Percentiles rank a stretch among this genome's conserved stretches.
Evolutionary conservation across 2,888 invertebrate genomes (phyloP).

Genomic region (Drosophila ustulata): DNA sequence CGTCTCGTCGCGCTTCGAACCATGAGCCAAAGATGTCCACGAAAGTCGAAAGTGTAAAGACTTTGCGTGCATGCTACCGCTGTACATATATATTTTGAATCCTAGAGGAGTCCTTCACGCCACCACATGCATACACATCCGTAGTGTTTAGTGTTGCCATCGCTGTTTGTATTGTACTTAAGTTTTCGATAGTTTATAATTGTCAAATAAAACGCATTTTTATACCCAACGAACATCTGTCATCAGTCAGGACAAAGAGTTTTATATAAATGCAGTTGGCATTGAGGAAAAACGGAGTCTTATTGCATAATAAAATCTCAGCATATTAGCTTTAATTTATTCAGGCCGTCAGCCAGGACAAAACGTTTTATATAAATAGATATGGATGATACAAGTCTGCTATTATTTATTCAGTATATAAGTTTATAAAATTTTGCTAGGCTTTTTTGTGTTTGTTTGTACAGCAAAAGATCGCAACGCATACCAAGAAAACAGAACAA

Average conservation of each 20-base stretch:
- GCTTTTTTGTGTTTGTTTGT: slow-evolving; percentile 19
- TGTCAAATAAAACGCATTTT: slow-evolving; percentile 60
- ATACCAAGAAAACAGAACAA: slow-evolving; percentile 27
- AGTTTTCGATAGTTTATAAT: slow-evolving; percentile 56
- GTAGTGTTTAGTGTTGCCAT: slow-evolving; percentile 71
- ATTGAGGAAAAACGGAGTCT: not conserved
- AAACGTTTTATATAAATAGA: no score
- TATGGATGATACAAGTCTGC: no score
- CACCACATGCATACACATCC: slow-evolving; percentile 35
- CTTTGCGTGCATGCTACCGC: slow-evolving; percentile 58
- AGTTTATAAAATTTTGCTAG: slow-evolving; percentile 6
- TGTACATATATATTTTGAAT: slow-evolving; percentile 42
- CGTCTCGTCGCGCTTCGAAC: slow-evolving; percentile 33
- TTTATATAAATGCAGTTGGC: no score
- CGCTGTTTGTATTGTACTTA: slow-evolving; percentile 73
- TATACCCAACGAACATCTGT: slow-evolving; percentile 14
- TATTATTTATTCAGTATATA: not conserved
- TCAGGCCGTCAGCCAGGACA: no score
- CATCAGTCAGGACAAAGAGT: no score
- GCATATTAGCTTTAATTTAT: no score
- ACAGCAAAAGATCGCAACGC: slow-evolving; percentile 21
- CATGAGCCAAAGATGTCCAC: slow-evolving; percentile 80
- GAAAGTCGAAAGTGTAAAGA: slow-evolving; percentile 62
- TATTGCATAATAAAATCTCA: not conserved
- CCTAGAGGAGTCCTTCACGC: slow-evolving; percentile 22